Base-by-base conservation (phyloP, 1,140 invertebrate species). In the Stegodyphus dumicola region DNA sequence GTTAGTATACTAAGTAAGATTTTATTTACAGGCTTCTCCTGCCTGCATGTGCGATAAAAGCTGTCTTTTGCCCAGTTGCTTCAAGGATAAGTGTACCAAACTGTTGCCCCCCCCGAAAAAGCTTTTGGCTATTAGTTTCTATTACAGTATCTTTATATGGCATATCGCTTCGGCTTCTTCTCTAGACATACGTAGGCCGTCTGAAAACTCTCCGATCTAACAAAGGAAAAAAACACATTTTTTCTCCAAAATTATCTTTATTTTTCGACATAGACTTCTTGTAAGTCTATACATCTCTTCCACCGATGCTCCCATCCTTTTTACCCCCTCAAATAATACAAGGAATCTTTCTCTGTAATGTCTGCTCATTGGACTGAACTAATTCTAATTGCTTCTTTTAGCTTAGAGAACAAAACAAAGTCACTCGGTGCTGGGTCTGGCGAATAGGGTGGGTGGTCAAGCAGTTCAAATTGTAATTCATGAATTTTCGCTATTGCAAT, bases 371-470 rank as follows among this genome's bases (percentile, higher is more conserved):
- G 2, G 49, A 18, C 7, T 11, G 10, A 54, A 76, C n/a, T n/a
- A n/a, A n/a, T n/a, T n/a, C n/a, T n/a, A 78, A 33, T 5, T 6
- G 70, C 17, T 65, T 79, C 70, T 86, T 86, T 33, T 54, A 73
- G 17, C 6, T 77, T 74, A 56, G 88, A 88, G 81, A 91, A 90
- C 7, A 90, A 85, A 76, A 90, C 90, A 87, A 91, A 91, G 88
- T 91, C 89, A 77, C 89, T 89, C 0, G 89, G 90, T 77, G 88
- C 87, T 56, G 91, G 77, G 86, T 91, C 89, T 53, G 71, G 83
- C 17, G 71, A 76, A 64, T 87, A 86, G 11, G 74, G 84, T 74
- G 74, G 83, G n/a, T 86, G 64, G 33, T 33, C 33, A 56, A 73
- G 17, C 53, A 73, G 48, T 73, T 81, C 78, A 54, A 70, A 64